phyloP scores from a whole-genome alignment of 1,140 invertebrate species.

The Globodera rostochiensis region DNA sequence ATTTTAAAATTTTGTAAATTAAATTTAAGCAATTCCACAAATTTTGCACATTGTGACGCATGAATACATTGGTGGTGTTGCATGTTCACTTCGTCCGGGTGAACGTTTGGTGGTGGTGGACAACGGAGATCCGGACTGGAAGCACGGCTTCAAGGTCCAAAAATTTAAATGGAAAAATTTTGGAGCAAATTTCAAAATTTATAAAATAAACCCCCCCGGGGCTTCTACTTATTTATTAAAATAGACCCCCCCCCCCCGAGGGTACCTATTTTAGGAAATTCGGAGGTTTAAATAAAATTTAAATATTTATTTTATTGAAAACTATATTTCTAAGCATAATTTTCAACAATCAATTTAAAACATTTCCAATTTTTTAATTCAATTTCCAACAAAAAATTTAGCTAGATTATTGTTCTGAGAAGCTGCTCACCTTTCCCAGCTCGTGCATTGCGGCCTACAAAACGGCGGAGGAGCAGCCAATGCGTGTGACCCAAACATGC shows the following conservation, averaged over 20 bases:
- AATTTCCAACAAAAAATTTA: not conserved
- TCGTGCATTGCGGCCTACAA: conserved; percentile 59
- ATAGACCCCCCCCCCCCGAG: too few relatives aligned
- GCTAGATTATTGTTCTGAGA: conserved; percentile 47
- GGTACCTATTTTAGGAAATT: too few relatives aligned
- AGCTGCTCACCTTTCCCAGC: conserved; percentile 57
- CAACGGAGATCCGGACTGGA: conserved; percentile 65
- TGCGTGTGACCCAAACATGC: conserved; percentile 58
- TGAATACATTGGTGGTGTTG: conserved; percentile 49
- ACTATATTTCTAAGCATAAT: not conserved
- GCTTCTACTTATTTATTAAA: too few relatives aligned
- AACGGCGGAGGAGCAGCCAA: conserved; percentile 54
- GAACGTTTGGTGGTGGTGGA: conserved; percentile 60
- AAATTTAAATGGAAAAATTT: not conserved
- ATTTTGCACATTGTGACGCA: conserved; percentile 59
- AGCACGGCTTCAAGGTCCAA: conserved; percentile 59
- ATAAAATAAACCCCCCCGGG: conserved; percentile 23
- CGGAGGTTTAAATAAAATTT: not conserved
- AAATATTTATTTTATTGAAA: not conserved
- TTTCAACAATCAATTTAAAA: too few relatives aligned
- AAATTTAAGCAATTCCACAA: not conserved
- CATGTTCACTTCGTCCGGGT: conserved; percentile 48
- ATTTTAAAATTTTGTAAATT: not conserved
- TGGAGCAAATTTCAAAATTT: too few relatives aligned
- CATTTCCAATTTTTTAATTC: too few relatives aligned